Evolutionary conservation across 2,888 invertebrate genomes (phyloP), one percentile per base, ranked within the genome.

Genomic region (Yponomeuta plumbellus): DNA sequence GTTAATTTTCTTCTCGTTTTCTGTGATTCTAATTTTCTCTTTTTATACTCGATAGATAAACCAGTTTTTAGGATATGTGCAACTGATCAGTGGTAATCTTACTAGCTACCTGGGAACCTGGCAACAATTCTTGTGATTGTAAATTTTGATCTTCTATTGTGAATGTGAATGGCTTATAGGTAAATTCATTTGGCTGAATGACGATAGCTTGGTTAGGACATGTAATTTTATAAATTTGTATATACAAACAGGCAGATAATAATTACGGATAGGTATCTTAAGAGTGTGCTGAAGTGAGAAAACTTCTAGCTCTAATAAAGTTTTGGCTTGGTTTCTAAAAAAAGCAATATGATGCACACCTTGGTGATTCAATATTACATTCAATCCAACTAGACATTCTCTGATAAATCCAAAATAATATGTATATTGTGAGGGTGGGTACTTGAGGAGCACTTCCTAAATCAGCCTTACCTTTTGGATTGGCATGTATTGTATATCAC

Each of bases 181-280:
- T 73, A 39, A 64, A 64, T 59, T 67, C 71, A 70, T 73, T 71
- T 72, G 71, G 71, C 71, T 71, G 71, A 69, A 71, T 71, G 70
- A 70, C 8, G 62, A 69, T 69, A 68, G 40, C 40, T 63, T 63
- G 57, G 34, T 56, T 65, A 67, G 56, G 34, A 66, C 56, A 40
- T 79, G 77, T 83, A 81, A 84, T 85, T 83, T 84, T 85, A 84
- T 84, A 85, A 81, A 85, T 81, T 83, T 88, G 86, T 88, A 86
- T 77, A 87, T 86, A 65, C 57, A 22, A n/a, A 86, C 79, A 80
- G 77, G 77, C 73, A 72, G 75, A 79, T 77, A 78, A 79, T 77
- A 80, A 79, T 75, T 76, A 79, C 74, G 69, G 68, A 69, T 52
- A 61, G 62, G 23, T 67, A 39, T 62, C 40, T 62, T n/a, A 62